phyloP scores from a whole-genome alignment of 2,888 invertebrate genomes.

The Lithophane semibrunnea region DNA sequence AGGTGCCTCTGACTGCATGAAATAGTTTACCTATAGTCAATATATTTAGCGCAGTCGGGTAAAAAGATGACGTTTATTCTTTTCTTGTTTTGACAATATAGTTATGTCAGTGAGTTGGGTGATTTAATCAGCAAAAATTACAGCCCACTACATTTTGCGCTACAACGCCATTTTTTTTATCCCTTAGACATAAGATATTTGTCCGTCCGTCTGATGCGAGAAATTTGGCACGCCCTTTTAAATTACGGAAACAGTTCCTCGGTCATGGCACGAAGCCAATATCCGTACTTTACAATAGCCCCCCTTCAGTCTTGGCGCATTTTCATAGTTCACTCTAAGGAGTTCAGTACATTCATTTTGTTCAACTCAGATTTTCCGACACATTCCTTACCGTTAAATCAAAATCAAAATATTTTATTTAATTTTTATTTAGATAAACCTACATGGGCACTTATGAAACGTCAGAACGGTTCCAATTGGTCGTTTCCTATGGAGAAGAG shows the following conservation, averaged over 20 bases:
- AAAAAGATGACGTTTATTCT: too few species aligned
- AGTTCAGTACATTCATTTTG: slow-evolving; percentile 37
- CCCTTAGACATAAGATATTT: slow-evolving; percentile 32
- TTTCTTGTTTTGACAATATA: too few species aligned
- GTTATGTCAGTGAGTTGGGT: too few species aligned
- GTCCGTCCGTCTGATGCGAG: slow-evolving; percentile 4
- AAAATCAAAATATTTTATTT: too few species aligned
- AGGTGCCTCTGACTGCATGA: too few species aligned
- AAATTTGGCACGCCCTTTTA: slow-evolving; percentile 57
- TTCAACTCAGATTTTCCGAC: slow-evolving; percentile 30
- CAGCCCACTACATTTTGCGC: background rate
- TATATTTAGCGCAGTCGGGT: too few species aligned
- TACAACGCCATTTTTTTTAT: background rate
- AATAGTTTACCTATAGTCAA: too few species aligned
- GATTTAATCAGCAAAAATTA: too few species aligned
- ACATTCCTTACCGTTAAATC: slow-evolving; percentile 11
- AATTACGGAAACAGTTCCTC: slow-evolving; percentile 54
- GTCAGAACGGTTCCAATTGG: too few species aligned
- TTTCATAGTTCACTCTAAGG: slow-evolving; percentile 49
- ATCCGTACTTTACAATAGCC: slow-evolving; percentile 53
- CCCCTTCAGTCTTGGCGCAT: slow-evolving; percentile 55
- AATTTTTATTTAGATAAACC: too few species aligned
- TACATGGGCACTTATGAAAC: too few species aligned
- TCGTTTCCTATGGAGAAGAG: too few species aligned
- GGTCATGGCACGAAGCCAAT: slow-evolving; percentile 54